Conservation (phyloP, 2,888 invertebrate genomes). For the Sphecodes monilicornis region DNA sequence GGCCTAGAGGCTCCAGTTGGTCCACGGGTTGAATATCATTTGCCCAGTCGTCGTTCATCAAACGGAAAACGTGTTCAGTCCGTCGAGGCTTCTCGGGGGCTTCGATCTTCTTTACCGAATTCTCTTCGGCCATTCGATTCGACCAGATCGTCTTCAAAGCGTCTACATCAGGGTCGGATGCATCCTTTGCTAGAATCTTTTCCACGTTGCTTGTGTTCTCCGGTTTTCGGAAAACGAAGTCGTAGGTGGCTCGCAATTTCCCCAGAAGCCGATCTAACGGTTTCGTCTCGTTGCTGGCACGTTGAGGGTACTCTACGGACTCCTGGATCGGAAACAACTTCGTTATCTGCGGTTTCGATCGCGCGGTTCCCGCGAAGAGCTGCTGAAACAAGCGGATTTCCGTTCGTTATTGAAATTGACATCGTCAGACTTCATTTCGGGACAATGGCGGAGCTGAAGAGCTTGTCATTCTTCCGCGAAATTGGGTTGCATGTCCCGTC, state of each 20-base stretch:
- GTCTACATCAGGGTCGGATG: slow-evolving; percentile 49
- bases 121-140: slow-evolving; percentile 21
- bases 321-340: slow-evolving; percentile 76
- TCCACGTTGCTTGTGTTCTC: slow-evolving; percentile 75
- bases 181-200: slow-evolving; percentile 66
- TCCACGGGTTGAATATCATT: slow-evolving; percentile 67
- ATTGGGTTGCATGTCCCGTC: not conserved
- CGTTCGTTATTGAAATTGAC: slow-evolving; percentile 17
- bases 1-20: slow-evolving; percentile 67
- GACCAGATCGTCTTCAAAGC: slow-evolving; percentile 54
- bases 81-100: not conserved
- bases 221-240: slow-evolving; percentile 77
- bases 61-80: slow-evolving; percentile 38
- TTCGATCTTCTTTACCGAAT: not conserved
- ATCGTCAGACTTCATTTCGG: not conserved
- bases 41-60: slow-evolving; percentile 54
- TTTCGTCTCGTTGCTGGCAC: slow-evolving; percentile 66
- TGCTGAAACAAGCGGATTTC: slow-evolving; percentile 65
- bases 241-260: slow-evolving; percentile 78
- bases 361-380: slow-evolving; percentile 71
- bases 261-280: slow-evolving; percentile 77
- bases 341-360: slow-evolving; percentile 76
- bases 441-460: not conserved
- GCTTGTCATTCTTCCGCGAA: not conserved
- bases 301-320: slow-evolving; percentile 68